Evolutionary conservation across 2,888 invertebrate species (phyloP).

Genomic region (Folsomia manolachei): DNA sequence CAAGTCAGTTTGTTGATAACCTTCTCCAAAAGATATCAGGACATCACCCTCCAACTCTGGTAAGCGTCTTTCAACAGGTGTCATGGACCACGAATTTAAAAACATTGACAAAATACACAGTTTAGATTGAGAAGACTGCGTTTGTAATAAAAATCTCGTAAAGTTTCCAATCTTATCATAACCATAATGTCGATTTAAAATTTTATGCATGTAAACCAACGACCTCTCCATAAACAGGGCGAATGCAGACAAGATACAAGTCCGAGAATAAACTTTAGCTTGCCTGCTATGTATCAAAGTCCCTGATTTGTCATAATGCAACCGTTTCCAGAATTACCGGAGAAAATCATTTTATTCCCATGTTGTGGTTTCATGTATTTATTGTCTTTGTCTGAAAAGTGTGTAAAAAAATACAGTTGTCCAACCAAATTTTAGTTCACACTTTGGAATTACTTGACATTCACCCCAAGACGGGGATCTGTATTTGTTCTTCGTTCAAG

Average conservation of each 20-base stretch:
- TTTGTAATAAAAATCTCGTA: not conserved
- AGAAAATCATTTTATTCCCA: too few species aligned
- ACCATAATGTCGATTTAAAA: not conserved
- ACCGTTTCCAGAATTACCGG: too few species aligned
- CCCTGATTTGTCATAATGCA: too few species aligned
- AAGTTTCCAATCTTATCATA: not conserved
- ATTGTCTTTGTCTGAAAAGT: too few species aligned
- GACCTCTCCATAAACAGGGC: not conserved
- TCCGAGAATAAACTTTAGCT: too few species aligned
- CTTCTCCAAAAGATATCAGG: too few species aligned
- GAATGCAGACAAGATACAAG: not conserved
- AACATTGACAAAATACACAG: not conserved
- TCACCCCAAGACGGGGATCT: not conserved
- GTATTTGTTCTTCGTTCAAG: not conserved
- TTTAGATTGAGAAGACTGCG: not conserved
- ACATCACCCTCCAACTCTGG: too few species aligned
- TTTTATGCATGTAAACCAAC: not conserved
- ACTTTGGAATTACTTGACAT: not conserved
- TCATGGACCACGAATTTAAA: not conserved
- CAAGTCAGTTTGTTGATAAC: too few species aligned
- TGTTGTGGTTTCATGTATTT: too few species aligned
- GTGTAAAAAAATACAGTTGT: too few species aligned
- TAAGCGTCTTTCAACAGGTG: conserved; percentile 7
- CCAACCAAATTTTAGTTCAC: too few species aligned
- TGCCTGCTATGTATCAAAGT: too few species aligned